Evolutionary conservation across 2,113 vertebrate species (phyloP), one percentile per base, ranked within the genome.

Genomic region (Calypte anna): DNA sequence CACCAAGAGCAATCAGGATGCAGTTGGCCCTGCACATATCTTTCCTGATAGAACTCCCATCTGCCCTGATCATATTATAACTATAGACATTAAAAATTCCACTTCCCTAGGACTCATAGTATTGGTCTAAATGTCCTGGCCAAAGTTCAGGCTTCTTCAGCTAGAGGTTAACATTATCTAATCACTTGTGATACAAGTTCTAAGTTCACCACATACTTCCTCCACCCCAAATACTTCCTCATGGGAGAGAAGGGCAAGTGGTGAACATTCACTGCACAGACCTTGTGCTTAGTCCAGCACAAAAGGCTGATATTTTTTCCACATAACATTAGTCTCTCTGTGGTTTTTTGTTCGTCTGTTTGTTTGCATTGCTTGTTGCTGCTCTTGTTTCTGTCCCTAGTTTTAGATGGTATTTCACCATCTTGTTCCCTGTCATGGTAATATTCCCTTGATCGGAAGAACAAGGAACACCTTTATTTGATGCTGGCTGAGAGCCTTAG

Each of bases 271-370:
- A 78, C 5, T 88, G n/a, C 30, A 30, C 27, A 53, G 86, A 93
- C 88, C 80, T 94, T 96, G 90, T 58, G 86, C 91, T 96, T 95
- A 31, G 68, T 54, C 58, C 90, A 76, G 76, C 48, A 64, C 30
- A 81, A 77, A 70, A 63, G 72, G 48, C 44, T 63, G 51, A 2
- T 68, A 36, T 27, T 83, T 77, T 95, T 86, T 86, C 55, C 61
- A 43, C 12, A 31, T 4, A 73, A 73, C 8, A 2, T 0, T 67
- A 80, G 31, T 86, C 24, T 69, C 27, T 59, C 0, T 81, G 21
- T 66, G 25, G 9, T 22, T 48, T 19, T 48, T 20, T 19, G 19
- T 48, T 48, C 7, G 48, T 21, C 4, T 16, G 40, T 89, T 73
- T 61, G 6, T 69, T 88, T 57, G 33, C 9, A 44, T 40, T 86